Base-by-base conservation (phyloP, 2,888 invertebrate genomes). In the Eustalomyia histrio region DNA sequence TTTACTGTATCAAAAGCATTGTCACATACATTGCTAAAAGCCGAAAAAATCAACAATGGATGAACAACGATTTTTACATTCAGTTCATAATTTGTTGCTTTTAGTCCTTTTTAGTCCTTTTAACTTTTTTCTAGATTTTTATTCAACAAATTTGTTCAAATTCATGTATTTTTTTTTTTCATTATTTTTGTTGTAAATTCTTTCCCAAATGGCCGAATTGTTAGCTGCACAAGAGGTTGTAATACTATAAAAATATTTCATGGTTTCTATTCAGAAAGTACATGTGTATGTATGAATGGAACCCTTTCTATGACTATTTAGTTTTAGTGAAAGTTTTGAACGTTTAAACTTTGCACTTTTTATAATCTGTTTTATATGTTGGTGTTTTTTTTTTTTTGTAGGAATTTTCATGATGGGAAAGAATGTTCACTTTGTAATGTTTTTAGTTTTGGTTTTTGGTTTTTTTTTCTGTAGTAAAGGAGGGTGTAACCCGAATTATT, bases 321-420 rank as follows among this genome's bases (percentile, higher is more conserved):
- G 67, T 74, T 64, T 43, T 39, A 67, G 78, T 74, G 65, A 81
- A 81, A 81, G 74, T 78, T 71, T 58, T 50, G 18, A 68, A 81
- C 65, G 55, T 76, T 80, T 76, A 64, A 80, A 80, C 80, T 80
- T 80, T 80, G 73, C 80, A 76, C 76, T 80, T 76, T 81, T 81
- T 58, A 78, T 76, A 78, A 81, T 78, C 80, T 78, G 74, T 81
- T 81, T 81, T 76, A 73, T 67, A 71, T 78, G 80, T 80, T n/a
- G n/a, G n/a, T n/a, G n/a, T n/a, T n/a, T n/a, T n/a, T n/a, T 76
- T 76, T 21, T 21, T 21, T 21, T 29, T 29, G 69, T 47, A 24
- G 76, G 65, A 69, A 80, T 73, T 68, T 71, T 60, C 39, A 39
- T 50, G 63, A 35, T 65, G 29, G 68, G 55, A 72, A 21, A 57